Percentiles rank a stretch among this genome's conserved stretches.
phyloP scores from a whole-genome alignment of 2,888 invertebrate species.

The Sphecodes monilicornis region DNA sequence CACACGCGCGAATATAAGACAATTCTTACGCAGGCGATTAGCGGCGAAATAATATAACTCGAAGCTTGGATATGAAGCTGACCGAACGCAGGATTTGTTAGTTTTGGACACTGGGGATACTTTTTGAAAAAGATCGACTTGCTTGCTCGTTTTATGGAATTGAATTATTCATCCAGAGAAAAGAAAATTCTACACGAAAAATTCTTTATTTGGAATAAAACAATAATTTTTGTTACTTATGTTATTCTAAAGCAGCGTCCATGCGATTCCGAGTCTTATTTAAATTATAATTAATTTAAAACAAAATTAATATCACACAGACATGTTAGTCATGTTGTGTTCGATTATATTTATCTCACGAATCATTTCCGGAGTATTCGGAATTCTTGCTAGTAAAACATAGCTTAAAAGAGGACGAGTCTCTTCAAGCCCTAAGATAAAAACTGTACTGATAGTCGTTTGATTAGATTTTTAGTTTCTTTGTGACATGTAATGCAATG shows the following conservation, averaged over 20 bases:
- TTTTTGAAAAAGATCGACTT: conserved; percentile 54
- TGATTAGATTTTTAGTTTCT: no score
- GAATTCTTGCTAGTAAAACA: no score
- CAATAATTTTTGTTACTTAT: background rate
- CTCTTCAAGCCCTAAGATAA: no score
- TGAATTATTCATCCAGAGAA: no score
- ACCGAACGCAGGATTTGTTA: conserved; percentile 55
- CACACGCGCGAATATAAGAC: conserved; percentile 63
- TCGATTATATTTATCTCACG: background rate
- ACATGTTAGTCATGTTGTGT: background rate
- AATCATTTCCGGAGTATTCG: no score
- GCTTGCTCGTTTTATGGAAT: background rate
- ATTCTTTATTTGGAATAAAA: background rate
- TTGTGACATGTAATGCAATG: no score
- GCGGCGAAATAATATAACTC: conserved; percentile 69
- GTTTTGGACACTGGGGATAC: conserved; percentile 8
- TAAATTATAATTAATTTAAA: background rate
- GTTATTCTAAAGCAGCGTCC: background rate
- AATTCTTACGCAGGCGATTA: conserved; percentile 69
- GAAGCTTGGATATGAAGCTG: conserved; percentile 69
- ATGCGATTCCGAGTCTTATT: background rate
- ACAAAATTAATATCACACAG: background rate
- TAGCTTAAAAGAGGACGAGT: no score
- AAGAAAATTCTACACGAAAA: no score
- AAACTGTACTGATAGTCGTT: no score